Evolutionary conservation across 2,113 vertebrate genomes (phyloP).

Genomic region (Urocitellus parryii): DNA sequence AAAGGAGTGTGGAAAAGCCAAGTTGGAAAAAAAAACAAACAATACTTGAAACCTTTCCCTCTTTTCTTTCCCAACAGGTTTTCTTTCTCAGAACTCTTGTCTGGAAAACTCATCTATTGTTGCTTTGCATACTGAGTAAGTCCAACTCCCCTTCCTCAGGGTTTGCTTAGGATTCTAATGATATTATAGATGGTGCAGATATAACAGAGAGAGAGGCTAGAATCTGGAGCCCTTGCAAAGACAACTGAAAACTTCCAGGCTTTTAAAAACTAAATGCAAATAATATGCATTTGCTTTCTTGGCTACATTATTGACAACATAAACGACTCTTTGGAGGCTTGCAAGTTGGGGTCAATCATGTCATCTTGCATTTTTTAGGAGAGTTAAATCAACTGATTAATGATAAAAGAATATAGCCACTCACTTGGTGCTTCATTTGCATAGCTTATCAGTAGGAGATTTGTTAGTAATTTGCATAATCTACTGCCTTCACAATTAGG

Average conservation of each 20-base stretch:
- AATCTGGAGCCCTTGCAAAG: neutral
- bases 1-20: slow-evolving; percentile 63
- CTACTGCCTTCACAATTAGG: slow-evolving; percentile 29
- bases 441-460: slow-evolving; percentile 36
- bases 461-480: slow-evolving; percentile 36
- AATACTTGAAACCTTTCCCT: slow-evolving; percentile 57
- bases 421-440: neutral
- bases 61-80: slow-evolving; percentile 51
- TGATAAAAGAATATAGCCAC: neutral
- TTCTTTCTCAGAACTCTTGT: slow-evolving; percentile 25
- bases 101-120: slow-evolving; percentile 70
- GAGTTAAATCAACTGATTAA: slow-evolving; percentile 27
- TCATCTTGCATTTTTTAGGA: neutral
- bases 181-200: neutral
- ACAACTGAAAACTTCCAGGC: neutral
- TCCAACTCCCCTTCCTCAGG: neutral
- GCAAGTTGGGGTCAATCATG: neutral
- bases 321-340: neutral
- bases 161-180: slow-evolving; percentile 17
- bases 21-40: slow-evolving; percentile 76
- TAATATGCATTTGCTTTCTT: neutral
- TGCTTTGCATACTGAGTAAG: neutral
- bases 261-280: neutral
- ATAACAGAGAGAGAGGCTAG: neutral
- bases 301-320: neutral